Conservation (phyloP, 2,797 vertebrate species). For the Xenopus petersii region DNA sequence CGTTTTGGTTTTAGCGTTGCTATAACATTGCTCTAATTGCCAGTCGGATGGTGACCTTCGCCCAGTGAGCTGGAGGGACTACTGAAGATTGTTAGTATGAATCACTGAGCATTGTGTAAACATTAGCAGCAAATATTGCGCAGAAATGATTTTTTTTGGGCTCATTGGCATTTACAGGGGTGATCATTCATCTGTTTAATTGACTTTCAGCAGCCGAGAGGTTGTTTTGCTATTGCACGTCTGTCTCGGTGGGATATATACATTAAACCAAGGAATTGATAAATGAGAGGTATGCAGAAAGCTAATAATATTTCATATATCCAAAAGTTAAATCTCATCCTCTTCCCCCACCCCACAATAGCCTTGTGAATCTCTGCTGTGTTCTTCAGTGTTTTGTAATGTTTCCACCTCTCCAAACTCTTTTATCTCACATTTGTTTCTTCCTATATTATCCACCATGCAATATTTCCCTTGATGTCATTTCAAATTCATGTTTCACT, state of each 20-base stretch:
- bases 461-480: too few species aligned
- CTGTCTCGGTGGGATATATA: constrained; percentile 16
- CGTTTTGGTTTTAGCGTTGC: background rate
- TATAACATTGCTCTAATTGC: constrained; percentile 15
- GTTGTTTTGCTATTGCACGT: background rate
- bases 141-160: constrained; percentile 11
- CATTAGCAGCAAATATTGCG: background rate
- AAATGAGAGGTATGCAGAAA: background rate
- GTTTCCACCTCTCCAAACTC: too few species aligned
- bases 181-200: constrained; percentile 43
- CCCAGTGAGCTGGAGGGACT: constrained; percentile 15
- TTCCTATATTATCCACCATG: too few species aligned
- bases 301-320: background rate
- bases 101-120: constrained; percentile 13
- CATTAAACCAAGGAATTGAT: constrained; percentile 24
- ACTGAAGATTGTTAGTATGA: background rate
- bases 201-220: constrained; percentile 17
- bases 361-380: too few species aligned
- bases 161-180: constrained; percentile 1
- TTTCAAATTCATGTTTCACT: too few species aligned
- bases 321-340: too few species aligned
- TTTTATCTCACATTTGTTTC: too few species aligned
- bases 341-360: too few species aligned
- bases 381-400: too few species aligned
- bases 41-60: constrained; percentile 10